A percentile compares a stretch with the other conserved stretches of the same genome.
These are phyloP conservation scores for Varecia variegata DNA, from an alignment of 2,797 vertebrate species.

Conservation along the genomic window DNA sequence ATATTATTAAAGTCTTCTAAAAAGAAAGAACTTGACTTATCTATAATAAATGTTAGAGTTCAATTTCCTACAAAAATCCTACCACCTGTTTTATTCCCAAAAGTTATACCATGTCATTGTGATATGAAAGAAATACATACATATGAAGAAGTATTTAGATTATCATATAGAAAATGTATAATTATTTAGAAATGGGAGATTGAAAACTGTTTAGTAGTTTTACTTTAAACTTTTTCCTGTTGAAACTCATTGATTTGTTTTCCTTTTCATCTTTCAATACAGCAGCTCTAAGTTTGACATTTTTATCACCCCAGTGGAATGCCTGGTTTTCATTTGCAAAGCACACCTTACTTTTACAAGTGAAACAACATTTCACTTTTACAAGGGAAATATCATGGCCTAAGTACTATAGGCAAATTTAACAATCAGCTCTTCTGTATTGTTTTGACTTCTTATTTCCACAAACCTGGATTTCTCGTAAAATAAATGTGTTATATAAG, in stretches of 20 bases:
- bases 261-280: conserved; percentile 32
- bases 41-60: not conserved
- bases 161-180: not conserved
- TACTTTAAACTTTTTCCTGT: not conserved
- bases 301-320: conserved; percentile 61
- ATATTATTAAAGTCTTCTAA: not conserved
- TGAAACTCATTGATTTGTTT: conserved; percentile 48
- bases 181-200: not conserved
- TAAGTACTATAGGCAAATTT: not conserved
- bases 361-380: conserved; percentile 58
- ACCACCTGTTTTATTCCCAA: not conserved
- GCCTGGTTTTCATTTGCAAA: conserved; percentile 65
- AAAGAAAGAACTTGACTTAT: not conserved
- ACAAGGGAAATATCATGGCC: conserved; percentile 35
- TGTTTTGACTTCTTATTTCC: not conserved
- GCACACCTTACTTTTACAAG: conserved; percentile 61
- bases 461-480: not conserved
- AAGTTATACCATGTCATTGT: not conserved
- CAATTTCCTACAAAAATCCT: not conserved
- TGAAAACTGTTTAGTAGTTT: not conserved
- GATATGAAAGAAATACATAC: not conserved
- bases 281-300: conserved; percentile 44
- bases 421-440: not conserved
- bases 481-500: not conserved
- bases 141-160: not conserved